These are phyloP conservation scores for Globodera rostochiensis DNA, from an alignment of 1,140 invertebrate species.

Conservation along the genomic window DNA sequence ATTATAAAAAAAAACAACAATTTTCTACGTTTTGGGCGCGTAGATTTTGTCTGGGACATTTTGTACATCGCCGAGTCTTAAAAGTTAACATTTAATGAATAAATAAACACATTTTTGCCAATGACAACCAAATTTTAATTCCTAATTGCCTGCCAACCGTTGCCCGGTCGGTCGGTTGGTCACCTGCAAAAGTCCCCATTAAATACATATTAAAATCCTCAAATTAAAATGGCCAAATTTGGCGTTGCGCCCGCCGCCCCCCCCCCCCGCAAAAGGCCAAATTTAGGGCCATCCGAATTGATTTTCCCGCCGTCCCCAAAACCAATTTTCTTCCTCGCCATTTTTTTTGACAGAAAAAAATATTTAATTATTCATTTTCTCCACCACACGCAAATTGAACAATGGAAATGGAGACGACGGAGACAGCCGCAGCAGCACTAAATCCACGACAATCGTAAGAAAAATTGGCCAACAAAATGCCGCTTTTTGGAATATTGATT, in stretches of 20 bases:
- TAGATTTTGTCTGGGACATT: no score
- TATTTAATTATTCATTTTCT: neutral
- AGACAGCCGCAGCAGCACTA: neutral
- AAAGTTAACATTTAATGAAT: no score
- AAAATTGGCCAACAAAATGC: neutral
- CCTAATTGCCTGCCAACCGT: no score
- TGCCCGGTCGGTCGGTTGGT: no score
- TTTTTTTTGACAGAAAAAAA: neutral
- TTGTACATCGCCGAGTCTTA: no score
- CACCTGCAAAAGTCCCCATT: no score
- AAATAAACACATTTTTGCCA: no score
- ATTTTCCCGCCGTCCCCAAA: neutral
- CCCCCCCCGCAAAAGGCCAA: neutral
- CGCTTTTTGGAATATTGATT: neutral
- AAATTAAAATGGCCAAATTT: neutral
- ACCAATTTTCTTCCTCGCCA: neutral
- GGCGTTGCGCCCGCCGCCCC: neutral
- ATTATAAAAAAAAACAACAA: no score
- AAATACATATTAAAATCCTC: neutral
- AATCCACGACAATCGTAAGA: slow-evolving; percentile 7
- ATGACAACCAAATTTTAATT: no score
- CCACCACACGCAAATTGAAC: neutral
- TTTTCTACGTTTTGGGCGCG: no score
- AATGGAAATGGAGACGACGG: neutral
- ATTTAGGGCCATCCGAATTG: neutral